Evolutionary conservation across 2,113 vertebrate species (phyloP).

Genomic region (Tyto alba): DNA sequence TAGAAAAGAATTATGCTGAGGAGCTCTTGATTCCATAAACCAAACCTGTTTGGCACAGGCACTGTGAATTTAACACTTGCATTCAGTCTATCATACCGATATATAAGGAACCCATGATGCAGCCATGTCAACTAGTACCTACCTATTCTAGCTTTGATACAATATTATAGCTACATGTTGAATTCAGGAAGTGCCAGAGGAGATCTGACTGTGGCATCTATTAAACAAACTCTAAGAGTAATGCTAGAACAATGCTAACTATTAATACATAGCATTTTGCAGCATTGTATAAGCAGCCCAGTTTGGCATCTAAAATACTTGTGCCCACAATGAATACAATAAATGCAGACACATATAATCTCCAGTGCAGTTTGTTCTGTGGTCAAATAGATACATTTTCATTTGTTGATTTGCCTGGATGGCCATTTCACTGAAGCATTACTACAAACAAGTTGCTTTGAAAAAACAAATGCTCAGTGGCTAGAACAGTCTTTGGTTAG

Average conservation of each 20-base stretch:
- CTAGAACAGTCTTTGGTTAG: background rate
- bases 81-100: background rate
- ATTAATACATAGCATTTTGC: background rate
- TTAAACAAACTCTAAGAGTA: constrained; percentile 23
- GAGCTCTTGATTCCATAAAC: background rate
- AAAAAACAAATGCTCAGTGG: background rate
- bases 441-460: background rate
- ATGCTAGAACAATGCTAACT: background rate
- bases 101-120: constrained; percentile 31
- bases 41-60: background rate
- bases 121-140: constrained; percentile 12
- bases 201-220: constrained; percentile 21
- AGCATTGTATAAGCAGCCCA: background rate
- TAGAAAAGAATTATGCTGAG: background rate
- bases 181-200: constrained; percentile 41
- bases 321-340: background rate
- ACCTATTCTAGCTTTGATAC: constrained; percentile 41
- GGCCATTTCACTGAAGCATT: background rate
- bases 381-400: background rate
- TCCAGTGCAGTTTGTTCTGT: background rate
- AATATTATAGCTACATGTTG: constrained; percentile 20
- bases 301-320: background rate
- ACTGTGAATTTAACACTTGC: constrained; percentile 10
- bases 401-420: background rate
- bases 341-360: background rate